Evolutionary conservation across 2,888 invertebrate species (phyloP).

Genomic region (Cyaniris semiargus): DNA sequence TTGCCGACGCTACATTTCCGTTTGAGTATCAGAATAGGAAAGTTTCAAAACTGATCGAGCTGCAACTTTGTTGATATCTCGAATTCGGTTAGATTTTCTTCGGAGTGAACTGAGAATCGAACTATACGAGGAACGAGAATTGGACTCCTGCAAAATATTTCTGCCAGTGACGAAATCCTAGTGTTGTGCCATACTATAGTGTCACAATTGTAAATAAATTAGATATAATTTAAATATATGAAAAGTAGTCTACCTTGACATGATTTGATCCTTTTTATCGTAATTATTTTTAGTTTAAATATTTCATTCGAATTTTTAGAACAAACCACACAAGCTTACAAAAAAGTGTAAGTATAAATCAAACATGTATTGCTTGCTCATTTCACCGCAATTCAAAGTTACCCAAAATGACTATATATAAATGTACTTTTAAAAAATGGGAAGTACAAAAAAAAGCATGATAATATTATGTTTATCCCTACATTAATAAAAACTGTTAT

Average conservation of each 20-base stretch:
- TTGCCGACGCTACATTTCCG: no score
- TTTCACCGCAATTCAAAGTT: no score
- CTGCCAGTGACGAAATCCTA: not conserved
- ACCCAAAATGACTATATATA: no score
- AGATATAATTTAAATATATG: not conserved
- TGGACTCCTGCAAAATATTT: not conserved
- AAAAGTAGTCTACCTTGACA: not conserved
- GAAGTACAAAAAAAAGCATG: no score
- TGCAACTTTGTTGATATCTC: not conserved
- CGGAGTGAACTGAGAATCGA: not conserved
- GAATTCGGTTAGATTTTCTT: not conserved
- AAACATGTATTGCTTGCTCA: no score
- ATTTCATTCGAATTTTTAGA: not conserved
- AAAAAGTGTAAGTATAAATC: no score
- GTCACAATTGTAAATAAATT: constrained; percentile 6
- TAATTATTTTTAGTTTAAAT: not conserved
- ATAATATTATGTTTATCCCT: no score
- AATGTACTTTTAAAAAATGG: no score
- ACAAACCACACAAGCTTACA: no score
- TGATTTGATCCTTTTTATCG: not conserved
- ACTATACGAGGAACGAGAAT: not conserved
- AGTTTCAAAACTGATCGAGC: not conserved
- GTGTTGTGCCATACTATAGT: constrained; percentile 10
- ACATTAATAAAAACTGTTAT: no score
- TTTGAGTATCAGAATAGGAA: no score